phyloP scores from a whole-genome alignment of 2,113 vertebrate genomes.

The Eretmochelys imbricata region DNA sequence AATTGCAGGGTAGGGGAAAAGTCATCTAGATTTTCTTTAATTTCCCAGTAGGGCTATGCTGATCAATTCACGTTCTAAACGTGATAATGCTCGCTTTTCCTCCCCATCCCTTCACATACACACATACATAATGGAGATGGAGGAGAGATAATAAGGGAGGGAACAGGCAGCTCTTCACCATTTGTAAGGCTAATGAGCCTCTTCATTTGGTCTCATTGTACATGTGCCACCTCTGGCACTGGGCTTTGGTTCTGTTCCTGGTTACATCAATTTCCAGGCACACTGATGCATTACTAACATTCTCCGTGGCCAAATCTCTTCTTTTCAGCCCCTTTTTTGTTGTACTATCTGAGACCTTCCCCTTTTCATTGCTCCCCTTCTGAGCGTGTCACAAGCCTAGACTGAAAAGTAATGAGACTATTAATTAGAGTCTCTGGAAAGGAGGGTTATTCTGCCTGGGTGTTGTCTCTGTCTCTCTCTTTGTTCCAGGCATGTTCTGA shows the following conservation, averaged over 20 bases:
- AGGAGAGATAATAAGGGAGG: slow-evolving; percentile 59
- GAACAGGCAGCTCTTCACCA: slow-evolving; percentile 66
- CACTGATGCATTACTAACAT: slow-evolving; percentile 67
- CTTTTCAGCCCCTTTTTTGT: slow-evolving; percentile 36
- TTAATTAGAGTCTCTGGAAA: slow-evolving; percentile 84
- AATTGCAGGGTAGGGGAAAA: neutral
- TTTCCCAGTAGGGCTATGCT: slow-evolving; percentile 72
- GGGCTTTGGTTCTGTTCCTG: slow-evolving; percentile 69
- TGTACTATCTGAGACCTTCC: slow-evolving; percentile 6
- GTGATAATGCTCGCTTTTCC: neutral
- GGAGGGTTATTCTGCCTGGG: slow-evolving; percentile 20
- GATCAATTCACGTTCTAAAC: slow-evolving; percentile 60
- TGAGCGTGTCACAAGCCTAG: slow-evolving; percentile 66
- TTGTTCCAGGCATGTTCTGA: slow-evolving; percentile 16
- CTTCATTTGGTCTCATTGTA: slow-evolving; percentile 74
- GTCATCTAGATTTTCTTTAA: slow-evolving; percentile 8
- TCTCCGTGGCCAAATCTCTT: slow-evolving; percentile 74
- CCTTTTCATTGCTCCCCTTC: slow-evolving; percentile 11
- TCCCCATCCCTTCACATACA: neutral
- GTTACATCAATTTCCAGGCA: slow-evolving; percentile 73
- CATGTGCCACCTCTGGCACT: slow-evolving; percentile 67
- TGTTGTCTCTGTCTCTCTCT: slow-evolving; percentile 53
- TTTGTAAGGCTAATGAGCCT: slow-evolving; percentile 71
- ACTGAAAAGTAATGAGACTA: slow-evolving; percentile 86
- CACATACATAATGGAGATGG: slow-evolving; percentile 43